Conservation (phyloP, 2,797 vertebrate species). For the Acanthurus lineatus region DNA sequence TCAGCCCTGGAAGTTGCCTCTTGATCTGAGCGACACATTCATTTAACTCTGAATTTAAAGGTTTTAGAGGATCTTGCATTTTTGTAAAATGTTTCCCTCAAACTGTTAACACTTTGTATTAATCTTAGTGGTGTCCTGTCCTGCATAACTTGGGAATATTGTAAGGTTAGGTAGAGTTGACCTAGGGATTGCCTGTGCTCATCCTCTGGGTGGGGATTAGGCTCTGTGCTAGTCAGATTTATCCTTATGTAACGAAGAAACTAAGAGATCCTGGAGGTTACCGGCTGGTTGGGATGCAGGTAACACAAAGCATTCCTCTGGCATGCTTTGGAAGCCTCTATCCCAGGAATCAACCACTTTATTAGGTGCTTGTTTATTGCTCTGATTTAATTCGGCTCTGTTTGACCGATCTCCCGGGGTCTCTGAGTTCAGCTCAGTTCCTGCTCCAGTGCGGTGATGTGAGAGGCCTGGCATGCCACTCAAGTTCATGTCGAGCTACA, state of each 20-base stretch:
- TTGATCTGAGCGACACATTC: background rate
- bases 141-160: slow-evolving; percentile 21
- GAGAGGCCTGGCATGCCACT: slow-evolving; percentile 61
- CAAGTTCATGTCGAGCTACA: slow-evolving; percentile 47
- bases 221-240: slow-evolving; percentile 65
- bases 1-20: background rate
- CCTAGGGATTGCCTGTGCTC: slow-evolving; percentile 66
- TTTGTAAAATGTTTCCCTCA: background rate
- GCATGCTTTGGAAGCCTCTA: background rate
- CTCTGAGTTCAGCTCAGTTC: slow-evolving; percentile 60
- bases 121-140: background rate
- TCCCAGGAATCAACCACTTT: slow-evolving; percentile 37
- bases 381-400: slow-evolving; percentile 53
- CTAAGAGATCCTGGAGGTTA: slow-evolving; percentile 47
- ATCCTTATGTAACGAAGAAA: slow-evolving; percentile 72
- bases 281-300: slow-evolving; percentile 30
- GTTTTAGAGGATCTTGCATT: background rate
- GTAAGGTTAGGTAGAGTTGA: slow-evolving; percentile 41
- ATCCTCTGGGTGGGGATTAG: slow-evolving; percentile 73
- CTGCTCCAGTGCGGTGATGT: slow-evolving; percentile 48
- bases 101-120: background rate
- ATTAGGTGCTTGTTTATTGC: slow-evolving; percentile 55
- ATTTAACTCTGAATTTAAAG: background rate
- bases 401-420: slow-evolving; percentile 50
- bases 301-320: slow-evolving; percentile 38